Base-by-base conservation (phyloP, 2,113 vertebrate genomes). In the Alouatta palliata region DNA sequence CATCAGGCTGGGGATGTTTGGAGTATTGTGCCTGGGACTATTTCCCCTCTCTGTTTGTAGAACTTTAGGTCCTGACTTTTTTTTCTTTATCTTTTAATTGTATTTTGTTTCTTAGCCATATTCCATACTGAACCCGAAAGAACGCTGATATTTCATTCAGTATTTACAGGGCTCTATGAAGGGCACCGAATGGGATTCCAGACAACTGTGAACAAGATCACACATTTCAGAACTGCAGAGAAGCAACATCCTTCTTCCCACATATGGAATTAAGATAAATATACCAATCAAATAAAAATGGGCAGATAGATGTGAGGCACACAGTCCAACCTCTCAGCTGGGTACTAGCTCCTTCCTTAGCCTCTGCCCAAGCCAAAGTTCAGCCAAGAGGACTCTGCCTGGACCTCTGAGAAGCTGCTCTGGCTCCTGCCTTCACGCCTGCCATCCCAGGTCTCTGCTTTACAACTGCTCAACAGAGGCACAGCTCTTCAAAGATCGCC, bases 61-160 rank as follows among this genome's bases (percentile, higher is more conserved):
- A 85, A 20, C 32, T 70, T 77, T 56, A 10, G 27, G 49, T 85
- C 68, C 97, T 86, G 35, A 25, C n/a, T 94, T 75, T 90, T 96
- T 96, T n/a, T 93, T 75, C 37, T 81, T 49, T 73, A 58, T n/a
- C 64, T 97, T 94, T 77, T 82, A 75, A 84, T 91, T 97, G 23
- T 66, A 37, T 94, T 97, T 73, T 81, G 92, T 97, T 97, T 91
- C 81, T 86, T 30, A 89, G 47, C 88, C 49, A 66, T 79, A 71
- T 37, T 75, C 37, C 75, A 49, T 81, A 76, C 8, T 20, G 17
- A 92, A 56, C 27, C 66, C 49, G 11, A 92, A 75, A 40, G 13
- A 81, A 87, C 52, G 56, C 16, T 88, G 40, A 35, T 52, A 61
- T 40, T 88, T 61, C 70, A 85, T 17, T 86, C 27, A 43, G 23